Conservation (phyloP, 2,797 vertebrate genomes). For the Xerus rutilus region DNA sequence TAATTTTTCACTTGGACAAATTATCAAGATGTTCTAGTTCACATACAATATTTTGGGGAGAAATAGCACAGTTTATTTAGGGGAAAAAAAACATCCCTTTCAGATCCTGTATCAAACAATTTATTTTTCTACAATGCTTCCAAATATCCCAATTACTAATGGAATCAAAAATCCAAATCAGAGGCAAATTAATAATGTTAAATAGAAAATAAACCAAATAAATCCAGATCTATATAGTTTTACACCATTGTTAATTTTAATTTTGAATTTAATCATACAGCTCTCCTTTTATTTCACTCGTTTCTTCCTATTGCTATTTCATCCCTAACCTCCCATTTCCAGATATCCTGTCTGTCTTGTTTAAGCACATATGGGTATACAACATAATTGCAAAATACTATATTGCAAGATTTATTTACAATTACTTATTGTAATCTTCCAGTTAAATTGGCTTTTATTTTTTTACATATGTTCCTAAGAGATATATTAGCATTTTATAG, state of each 20-base stretch:
- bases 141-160: neutral
- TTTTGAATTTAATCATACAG: neutral
- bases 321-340: neutral
- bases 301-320: neutral
- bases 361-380: neutral
- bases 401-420: neutral
- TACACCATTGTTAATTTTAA: neutral
- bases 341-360: neutral
- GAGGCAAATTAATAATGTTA: neutral
- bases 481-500: neutral
- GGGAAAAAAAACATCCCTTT: neutral
- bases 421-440: neutral
- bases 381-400: neutral
- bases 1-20: conserved; percentile 69
- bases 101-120: neutral
- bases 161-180: neutral
- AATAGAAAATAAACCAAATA: neutral
- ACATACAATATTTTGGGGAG: neutral
- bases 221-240: neutral
- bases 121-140: neutral
- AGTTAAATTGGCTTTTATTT: neutral
- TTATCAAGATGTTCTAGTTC: conserved; percentile 36
- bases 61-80: conserved; percentile 12
- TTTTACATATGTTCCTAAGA: neutral
- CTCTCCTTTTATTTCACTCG: fast-evolving